Conservation (phyloP, 2,797 vertebrate genomes). For the Prunella strophiata region DNA sequence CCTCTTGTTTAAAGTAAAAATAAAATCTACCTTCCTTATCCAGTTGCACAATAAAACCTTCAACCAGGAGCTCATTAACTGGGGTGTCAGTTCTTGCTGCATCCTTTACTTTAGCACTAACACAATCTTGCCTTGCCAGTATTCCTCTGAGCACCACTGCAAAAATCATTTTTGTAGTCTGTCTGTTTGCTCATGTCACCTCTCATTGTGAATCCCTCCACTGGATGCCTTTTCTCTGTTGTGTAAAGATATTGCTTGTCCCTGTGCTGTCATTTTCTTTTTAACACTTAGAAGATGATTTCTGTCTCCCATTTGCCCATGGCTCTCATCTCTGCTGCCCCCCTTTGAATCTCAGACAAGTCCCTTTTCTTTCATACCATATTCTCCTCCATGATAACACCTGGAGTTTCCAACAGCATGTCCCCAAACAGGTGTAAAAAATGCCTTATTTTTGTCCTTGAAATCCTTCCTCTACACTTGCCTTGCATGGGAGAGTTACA, state of each 20-base stretch:
- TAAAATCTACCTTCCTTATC: not conserved
- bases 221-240: not conserved
- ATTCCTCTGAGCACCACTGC: not conserved
- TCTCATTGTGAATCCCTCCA: not conserved
- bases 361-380: not conserved
- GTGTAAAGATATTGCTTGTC: not conserved
- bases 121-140: not conserved
- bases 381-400: not conserved
- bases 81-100: not conserved
- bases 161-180: not conserved
- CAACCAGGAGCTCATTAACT: not conserved
- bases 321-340: not conserved
- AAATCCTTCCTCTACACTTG: not conserved
- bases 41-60: not conserved
- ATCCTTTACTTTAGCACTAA: not conserved
- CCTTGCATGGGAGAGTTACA: not conserved
- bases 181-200: not conserved
- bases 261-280: not conserved
- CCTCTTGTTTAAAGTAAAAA: not conserved
- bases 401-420: not conserved
- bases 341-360: not conserved
- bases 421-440: not conserved
- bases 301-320: not conserved
- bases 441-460: not conserved
- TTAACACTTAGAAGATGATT: not conserved